A percentile compares a stretch with the other conserved stretches of the same genome.
Evolutionary conservation across 2,797 vertebrate species (phyloP).

Genomic region (Pseudocheirus occidentalis): DNA sequence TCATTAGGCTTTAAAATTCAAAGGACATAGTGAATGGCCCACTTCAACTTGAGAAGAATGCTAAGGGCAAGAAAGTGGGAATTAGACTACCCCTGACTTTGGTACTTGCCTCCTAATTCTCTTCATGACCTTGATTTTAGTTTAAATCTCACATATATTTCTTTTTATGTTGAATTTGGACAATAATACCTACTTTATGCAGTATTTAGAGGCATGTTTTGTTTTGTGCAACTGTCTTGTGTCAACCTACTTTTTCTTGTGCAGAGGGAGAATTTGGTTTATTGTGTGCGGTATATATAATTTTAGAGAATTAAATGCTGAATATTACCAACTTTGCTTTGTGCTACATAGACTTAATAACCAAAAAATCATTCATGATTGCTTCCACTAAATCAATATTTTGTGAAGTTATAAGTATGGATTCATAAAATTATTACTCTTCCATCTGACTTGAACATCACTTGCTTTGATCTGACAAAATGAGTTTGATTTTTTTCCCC

Average conservation of each 20-base stretch:
- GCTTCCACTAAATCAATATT: conserved; percentile 5
- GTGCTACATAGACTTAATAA: conserved; percentile 18
- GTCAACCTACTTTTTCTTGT: conserved; percentile 21
- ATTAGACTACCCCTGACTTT: not conserved
- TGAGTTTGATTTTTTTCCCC: conserved; percentile 38
- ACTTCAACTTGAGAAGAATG: conserved; percentile 8
- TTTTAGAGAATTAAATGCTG: conserved; percentile 23
- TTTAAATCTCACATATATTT: conserved; percentile 15
- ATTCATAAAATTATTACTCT: conserved; percentile 38
- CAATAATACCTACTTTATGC: not conserved
- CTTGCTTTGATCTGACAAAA: conserved; percentile 36
- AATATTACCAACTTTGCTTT: conserved; percentile 39
- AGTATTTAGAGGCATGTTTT: conserved; percentile 21
- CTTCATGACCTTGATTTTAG: not conserved
- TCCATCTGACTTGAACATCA: conserved; percentile 42
- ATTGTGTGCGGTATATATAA: not conserved
- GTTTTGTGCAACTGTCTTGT: not conserved
- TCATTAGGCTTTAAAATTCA: not conserved
- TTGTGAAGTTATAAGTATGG: conserved; percentile 48
- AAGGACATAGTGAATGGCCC: not conserved
- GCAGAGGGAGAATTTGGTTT: not conserved
- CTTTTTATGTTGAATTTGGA: not conserved
- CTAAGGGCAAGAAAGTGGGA: not conserved
- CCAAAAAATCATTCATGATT: not conserved
- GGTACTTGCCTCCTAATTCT: conserved; percentile 16